phyloP scores from a whole-genome alignment of 2,113 vertebrate species.

The Callipepla californica region DNA sequence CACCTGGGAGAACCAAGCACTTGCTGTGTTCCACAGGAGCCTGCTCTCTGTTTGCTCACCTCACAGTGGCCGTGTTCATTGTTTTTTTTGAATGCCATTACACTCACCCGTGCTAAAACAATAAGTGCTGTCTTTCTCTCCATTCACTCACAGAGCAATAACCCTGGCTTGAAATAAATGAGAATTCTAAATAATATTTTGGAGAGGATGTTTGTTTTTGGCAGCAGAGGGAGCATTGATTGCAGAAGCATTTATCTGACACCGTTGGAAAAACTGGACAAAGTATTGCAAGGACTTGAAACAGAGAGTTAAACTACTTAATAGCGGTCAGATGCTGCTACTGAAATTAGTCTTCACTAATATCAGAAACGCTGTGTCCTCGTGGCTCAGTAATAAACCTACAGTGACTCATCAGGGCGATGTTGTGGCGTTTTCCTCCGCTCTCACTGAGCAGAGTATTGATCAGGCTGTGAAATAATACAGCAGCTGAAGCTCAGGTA shows the following conservation, averaged over 20 bases:
- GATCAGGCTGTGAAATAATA: slow-evolving; percentile 87
- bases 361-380: slow-evolving; percentile 51
- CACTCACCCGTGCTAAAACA: not conserved
- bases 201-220: not conserved
- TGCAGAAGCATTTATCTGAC: not conserved
- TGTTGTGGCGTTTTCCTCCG: slow-evolving; percentile 71
- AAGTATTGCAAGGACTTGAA: not conserved
- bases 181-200: not conserved
- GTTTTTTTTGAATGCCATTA: not conserved
- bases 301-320: not conserved
- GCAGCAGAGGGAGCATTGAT: not conserved
- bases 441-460: slow-evolving; percentile 78
- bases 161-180: not conserved
- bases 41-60: not conserved
- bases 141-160: not conserved
- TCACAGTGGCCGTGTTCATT: not conserved
- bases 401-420: slow-evolving; percentile 69
- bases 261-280: not conserved
- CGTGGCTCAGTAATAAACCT: slow-evolving; percentile 62
- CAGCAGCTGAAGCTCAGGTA: slow-evolving; percentile 88
- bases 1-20: not conserved
- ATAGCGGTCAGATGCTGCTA: slow-evolving; percentile 19
- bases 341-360: slow-evolving; percentile 21
- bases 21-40: not conserved
- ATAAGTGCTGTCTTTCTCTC: not conserved